Percentiles rank a stretch among this genome's conserved stretches.
Conservation (phyloP, 1,140 invertebrate genomes). For the Dreissena rostriformis region DNA sequence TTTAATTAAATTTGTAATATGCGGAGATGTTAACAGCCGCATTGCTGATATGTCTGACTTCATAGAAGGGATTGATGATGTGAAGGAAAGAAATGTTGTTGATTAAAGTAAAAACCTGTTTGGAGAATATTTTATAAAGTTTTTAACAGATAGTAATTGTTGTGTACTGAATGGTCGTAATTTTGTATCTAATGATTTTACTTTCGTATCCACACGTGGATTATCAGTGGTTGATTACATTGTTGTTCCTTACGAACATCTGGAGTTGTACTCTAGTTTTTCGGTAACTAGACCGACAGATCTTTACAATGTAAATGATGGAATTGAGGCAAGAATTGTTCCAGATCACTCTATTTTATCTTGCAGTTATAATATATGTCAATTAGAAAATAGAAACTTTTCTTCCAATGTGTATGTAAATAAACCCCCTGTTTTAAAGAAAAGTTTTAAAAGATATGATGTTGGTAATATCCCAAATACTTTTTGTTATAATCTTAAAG, state of each 20-base stretch:
- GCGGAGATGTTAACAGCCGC: neutral
- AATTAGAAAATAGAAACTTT: neutral
- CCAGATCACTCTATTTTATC: too few relatives aligned
- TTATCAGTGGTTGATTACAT: constrained; percentile 10
- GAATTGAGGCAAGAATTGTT: too few relatives aligned
- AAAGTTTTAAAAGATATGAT: too few relatives aligned
- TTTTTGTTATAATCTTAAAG: too few relatives aligned
- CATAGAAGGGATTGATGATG: constrained; percentile 8
- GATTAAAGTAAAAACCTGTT: constrained; percentile 5
- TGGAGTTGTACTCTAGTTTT: neutral
- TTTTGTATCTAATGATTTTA: neutral
- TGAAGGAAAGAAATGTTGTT: neutral
- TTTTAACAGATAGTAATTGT: constrained; percentile 8
- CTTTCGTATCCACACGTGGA: neutral
- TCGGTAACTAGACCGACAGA: neutral
- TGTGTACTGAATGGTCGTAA: constrained; percentile 7
- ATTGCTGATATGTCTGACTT: constrained; percentile 3
- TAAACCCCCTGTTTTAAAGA: too few relatives aligned
- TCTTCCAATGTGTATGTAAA: too few relatives aligned
- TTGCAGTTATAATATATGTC: neutral
- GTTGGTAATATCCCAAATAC: too few relatives aligned
- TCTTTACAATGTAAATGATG: neutral
- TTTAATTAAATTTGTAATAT: neutral
- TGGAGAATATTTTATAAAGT: constrained; percentile 2
- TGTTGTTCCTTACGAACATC: constrained; percentile 14